A percentile compares a stretch with the other conserved stretches of the same genome.
Evolutionary conservation across 2,888 invertebrate genomes (phyloP).

Genomic region (Drosophila rubida): DNA sequence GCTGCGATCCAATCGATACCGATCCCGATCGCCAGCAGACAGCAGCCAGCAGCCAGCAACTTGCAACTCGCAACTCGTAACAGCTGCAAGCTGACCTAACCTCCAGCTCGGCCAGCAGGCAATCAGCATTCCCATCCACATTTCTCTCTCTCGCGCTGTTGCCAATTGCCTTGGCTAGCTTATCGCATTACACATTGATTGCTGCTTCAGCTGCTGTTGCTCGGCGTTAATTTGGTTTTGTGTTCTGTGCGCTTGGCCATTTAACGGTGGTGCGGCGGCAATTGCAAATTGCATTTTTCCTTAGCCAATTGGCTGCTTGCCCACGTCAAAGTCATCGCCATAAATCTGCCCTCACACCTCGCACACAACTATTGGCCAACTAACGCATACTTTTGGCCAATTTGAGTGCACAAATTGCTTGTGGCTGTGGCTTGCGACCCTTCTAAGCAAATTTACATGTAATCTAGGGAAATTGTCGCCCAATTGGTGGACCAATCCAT

Average conservation of each 20-base stretch:
- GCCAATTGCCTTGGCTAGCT: constrained; percentile 63
- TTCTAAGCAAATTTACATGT: constrained; percentile 5
- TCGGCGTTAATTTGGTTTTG: constrained; percentile 78
- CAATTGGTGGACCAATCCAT: too few relatives aligned
- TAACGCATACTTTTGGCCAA: constrained; percentile 22
- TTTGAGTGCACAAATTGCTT: constrained; percentile 54
- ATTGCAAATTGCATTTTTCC: constrained; percentile 74
- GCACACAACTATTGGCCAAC: constrained; percentile 49
- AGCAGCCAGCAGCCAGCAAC: background rate
- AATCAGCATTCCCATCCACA: constrained; percentile 1
- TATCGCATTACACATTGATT: constrained; percentile 73
- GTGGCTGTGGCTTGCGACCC: constrained; percentile 49
- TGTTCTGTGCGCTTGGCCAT: constrained; percentile 65
- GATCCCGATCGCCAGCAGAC: constrained; percentile 9
- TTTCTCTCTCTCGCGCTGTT: constrained; percentile 14
- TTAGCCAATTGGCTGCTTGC: constrained; percentile 42
- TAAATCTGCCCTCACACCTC: constrained; percentile 66
- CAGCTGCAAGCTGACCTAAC: constrained; percentile 1
- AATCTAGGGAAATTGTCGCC: background rate
- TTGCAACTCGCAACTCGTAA: too few relatives aligned
- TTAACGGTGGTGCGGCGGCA: constrained; percentile 68
- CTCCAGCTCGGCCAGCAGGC: background rate
- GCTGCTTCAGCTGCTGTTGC: constrained; percentile 38
- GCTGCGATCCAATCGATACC: constrained; percentile 18
- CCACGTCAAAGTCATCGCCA: constrained; percentile 67